Conservation (phyloP, 2,888 invertebrate genomes). For the Apocheima hispidaria region DNA sequence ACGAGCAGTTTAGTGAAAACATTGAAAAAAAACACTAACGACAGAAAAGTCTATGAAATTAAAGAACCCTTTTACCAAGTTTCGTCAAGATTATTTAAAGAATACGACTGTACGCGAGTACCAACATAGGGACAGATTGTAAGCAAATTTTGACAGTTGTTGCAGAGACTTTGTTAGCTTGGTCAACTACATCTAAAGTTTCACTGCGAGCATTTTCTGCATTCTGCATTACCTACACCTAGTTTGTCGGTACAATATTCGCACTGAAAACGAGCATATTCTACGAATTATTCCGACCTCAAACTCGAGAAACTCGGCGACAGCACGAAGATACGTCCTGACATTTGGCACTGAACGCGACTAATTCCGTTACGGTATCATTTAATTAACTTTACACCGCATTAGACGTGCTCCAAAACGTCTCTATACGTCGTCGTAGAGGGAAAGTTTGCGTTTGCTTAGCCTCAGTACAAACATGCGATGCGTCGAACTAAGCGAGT, state of each 20-base stretch:
- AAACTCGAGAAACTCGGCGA: slow-evolving; percentile 17
- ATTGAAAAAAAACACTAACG: too few species aligned
- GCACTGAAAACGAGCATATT: slow-evolving; percentile 14
- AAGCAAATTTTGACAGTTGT: too few species aligned
- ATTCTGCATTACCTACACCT: slow-evolving; percentile 5
- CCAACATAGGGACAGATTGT: too few species aligned
- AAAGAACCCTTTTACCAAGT: too few species aligned
- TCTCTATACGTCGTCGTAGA: slow-evolving; percentile 63
- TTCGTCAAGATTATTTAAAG: too few species aligned
- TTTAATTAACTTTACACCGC: slow-evolving; percentile 68
- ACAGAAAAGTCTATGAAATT: too few species aligned
- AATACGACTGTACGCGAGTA: too few species aligned
- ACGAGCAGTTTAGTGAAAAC: too few species aligned
- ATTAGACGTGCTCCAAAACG: slow-evolving; percentile 59
- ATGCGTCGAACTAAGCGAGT: slow-evolving; percentile 72
- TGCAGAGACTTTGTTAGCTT: too few species aligned
- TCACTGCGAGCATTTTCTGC: too few species aligned
- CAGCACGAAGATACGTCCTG: slow-evolving; percentile 12
- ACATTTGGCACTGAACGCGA: slow-evolving; percentile 44
- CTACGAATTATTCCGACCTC: slow-evolving; percentile 13
- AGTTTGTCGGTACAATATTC: slow-evolving; percentile 34
- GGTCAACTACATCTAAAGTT: too few species aligned
- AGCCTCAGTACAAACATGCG: slow-evolving; percentile 65
- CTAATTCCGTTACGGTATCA: slow-evolving; percentile 56
- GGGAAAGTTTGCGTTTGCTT: slow-evolving; percentile 67